phyloP scores from a whole-genome alignment of 2,113 vertebrate genomes.

The Rana temporaria region DNA sequence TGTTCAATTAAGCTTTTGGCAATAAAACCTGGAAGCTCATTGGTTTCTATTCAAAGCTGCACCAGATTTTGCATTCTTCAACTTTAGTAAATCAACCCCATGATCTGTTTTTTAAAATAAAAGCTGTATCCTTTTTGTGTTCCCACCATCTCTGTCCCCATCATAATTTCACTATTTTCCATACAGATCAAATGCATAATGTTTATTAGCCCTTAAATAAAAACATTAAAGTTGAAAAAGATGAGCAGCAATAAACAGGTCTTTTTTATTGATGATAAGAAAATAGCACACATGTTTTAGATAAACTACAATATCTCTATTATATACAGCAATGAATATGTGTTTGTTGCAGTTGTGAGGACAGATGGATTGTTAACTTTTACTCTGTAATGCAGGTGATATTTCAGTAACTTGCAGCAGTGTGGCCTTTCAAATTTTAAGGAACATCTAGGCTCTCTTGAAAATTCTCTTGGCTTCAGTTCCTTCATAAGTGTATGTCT shows the following conservation, averaged over 20 bases:
- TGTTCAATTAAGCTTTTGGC: too few relatives aligned
- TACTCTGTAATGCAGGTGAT: neutral
- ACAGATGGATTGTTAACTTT: neutral
- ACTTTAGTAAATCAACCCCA: too few relatives aligned
- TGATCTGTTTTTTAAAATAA: too few relatives aligned
- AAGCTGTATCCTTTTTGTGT: too few relatives aligned
- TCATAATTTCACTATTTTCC: too few relatives aligned
- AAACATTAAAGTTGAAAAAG: neutral
- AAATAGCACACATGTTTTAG: neutral
- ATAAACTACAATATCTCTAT: slow-evolving; percentile 14
- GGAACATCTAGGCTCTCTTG: slow-evolving; percentile 75
- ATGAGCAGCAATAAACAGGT: neutral
- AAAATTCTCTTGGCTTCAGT: slow-evolving; percentile 90
- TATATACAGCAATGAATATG: slow-evolving; percentile 27
- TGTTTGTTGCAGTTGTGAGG: neutral
- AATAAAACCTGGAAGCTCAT: too few relatives aligned
- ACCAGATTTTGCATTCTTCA: too few relatives aligned
- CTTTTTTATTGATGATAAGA: slow-evolving; percentile 7
- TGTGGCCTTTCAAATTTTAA: neutral
- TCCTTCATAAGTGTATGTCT: slow-evolving; percentile 90
- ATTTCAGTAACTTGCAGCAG: neutral
- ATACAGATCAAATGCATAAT: too few relatives aligned
- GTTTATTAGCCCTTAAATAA: too few relatives aligned
- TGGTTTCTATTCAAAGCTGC: too few relatives aligned
- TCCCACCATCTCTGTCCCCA: too few relatives aligned